phyloP scores from a whole-genome alignment of 2,888 invertebrate species.

The Scelioninae gen. 1 region DNA sequence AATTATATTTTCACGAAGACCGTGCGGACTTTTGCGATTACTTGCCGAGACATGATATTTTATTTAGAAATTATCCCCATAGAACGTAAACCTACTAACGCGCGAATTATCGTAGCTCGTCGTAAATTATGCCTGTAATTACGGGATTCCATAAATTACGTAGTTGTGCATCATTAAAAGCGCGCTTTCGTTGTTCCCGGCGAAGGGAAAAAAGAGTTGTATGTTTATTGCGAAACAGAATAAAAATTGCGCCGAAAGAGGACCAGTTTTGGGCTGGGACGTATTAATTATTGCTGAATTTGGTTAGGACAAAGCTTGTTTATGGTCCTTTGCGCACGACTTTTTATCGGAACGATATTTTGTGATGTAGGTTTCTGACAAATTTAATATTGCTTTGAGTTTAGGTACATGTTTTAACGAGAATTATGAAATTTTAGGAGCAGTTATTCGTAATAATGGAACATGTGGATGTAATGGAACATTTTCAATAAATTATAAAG shows the following conservation, averaged over 20 bases:
- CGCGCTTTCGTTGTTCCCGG: slow-evolving; percentile 71
- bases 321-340: too few relatives aligned
- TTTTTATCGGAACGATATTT: too few relatives aligned
- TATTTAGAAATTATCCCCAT: slow-evolving; percentile 57
- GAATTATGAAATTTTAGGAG: too few relatives aligned
- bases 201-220: slow-evolving; percentile 25
- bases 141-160: slow-evolving; percentile 60
- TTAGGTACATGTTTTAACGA: too few relatives aligned
- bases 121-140: slow-evolving; percentile 58
- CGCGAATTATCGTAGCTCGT: slow-evolving; percentile 56
- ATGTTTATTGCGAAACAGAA: slow-evolving; percentile 49
- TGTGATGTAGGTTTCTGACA: too few relatives aligned
- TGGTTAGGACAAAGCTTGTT: slow-evolving; percentile 20
- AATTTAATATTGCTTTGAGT: too few relatives aligned
- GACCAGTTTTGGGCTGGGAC: slow-evolving; percentile 14
- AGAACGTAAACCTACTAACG: slow-evolving; percentile 46
- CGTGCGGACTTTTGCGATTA: slow-evolving; percentile 36
- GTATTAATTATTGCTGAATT: slow-evolving; percentile 56
- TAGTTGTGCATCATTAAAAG: slow-evolving; percentile 79
- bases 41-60: slow-evolving; percentile 49
- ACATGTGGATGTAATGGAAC: too few relatives aligned
- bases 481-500: too few relatives aligned
- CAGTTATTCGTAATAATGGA: too few relatives aligned
- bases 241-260: slow-evolving; percentile 26
- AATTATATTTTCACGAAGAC: slow-evolving; percentile 34